phyloP scores from a whole-genome alignment of 2,888 invertebrate genomes.

The Odontothrips loti region DNA sequence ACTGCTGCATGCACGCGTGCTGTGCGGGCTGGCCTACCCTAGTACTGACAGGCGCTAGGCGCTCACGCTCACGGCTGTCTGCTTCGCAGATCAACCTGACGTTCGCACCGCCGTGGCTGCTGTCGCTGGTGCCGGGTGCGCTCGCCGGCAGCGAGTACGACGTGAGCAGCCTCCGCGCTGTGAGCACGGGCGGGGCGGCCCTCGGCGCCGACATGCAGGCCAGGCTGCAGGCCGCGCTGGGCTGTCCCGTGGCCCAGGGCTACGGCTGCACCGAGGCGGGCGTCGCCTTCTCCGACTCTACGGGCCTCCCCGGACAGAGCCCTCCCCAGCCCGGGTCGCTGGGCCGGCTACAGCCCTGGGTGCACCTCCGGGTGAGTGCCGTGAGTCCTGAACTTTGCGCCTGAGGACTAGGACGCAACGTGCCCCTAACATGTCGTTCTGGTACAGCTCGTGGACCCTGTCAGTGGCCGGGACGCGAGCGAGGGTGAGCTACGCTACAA shows the following conservation, averaged over 20 bases:
- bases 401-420: not conserved
- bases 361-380: not conserved
- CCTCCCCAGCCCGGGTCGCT: not conserved
- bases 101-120: slow-evolving; percentile 13
- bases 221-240: slow-evolving; percentile 3
- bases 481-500: slow-evolving; percentile 15
- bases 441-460: slow-evolving; percentile 12
- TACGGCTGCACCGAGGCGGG: slow-evolving; percentile 23
- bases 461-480: not conserved
- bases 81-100: not conserved
- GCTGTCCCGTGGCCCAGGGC: slow-evolving; percentile 10
- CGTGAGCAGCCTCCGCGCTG: slow-evolving; percentile 3
- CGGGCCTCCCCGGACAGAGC: not conserved
- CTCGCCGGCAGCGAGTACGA: not conserved
- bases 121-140: slow-evolving; percentile 9
- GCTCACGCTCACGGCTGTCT: not conserved
- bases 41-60: no score
- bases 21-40: no score
- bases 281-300: slow-evolving; percentile 1
- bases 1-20: no score
- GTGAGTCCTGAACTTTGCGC: not conserved
- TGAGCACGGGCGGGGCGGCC: not conserved
- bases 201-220: slow-evolving; percentile 13
- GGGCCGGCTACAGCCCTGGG: not conserved
- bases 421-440: not conserved